Evolutionary conservation across 2,113 vertebrate species (phyloP).

Genomic region (Piprites chloris): DNA sequence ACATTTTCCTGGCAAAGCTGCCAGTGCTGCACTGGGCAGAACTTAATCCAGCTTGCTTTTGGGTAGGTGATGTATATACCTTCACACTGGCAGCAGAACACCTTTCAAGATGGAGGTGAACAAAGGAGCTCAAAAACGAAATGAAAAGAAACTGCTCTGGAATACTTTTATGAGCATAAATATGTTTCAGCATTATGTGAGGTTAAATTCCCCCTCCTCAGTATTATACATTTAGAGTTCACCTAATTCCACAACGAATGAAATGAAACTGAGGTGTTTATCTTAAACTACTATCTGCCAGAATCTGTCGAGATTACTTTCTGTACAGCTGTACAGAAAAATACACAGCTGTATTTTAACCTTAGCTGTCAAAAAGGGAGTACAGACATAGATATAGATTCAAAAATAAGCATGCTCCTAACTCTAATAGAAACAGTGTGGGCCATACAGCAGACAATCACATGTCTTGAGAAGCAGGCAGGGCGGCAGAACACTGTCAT

Average conservation of each 20-base stretch:
- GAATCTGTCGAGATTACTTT: slow-evolving; percentile 26
- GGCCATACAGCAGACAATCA: neutral
- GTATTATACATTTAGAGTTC: neutral
- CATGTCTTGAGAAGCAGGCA: fast-evolving
- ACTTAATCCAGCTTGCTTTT: neutral
- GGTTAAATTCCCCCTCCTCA: neutral
- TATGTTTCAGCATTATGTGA: neutral
- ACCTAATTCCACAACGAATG: neutral
- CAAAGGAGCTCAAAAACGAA: neutral
- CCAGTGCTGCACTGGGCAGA: neutral
- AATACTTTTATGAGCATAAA: neutral
- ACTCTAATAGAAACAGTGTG: neutral
- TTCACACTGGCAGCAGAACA: neutral
- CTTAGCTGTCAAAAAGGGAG: neutral
- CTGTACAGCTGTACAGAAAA: too few species aligned
- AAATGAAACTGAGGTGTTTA: neutral
- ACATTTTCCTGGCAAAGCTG: neutral
- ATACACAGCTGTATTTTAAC: slow-evolving; percentile 2
- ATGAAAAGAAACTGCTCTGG: neutral
- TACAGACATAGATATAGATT: neutral
- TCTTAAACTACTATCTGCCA: neutral
- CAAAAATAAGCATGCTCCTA: neutral
- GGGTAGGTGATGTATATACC: neutral
- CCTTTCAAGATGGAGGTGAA: neutral
- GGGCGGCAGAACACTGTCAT: neutral